Evolutionary conservation across 2,113 vertebrate species (phyloP).

Genomic region (Calypte anna): DNA sequence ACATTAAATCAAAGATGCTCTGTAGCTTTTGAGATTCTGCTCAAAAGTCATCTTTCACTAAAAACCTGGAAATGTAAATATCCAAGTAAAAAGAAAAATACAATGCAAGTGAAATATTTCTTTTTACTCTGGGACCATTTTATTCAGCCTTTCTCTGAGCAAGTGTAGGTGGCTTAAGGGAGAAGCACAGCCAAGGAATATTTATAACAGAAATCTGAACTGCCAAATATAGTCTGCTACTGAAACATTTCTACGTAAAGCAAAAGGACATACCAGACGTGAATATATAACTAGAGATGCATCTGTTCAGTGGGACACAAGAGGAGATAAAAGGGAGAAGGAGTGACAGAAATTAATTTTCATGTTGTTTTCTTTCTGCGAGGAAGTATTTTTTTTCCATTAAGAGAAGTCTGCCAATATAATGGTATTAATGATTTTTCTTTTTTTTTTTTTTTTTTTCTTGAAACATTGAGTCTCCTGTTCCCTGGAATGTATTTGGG

Average conservation of each 20-base stretch:
- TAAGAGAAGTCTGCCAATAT: not conserved
- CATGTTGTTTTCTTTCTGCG: slow-evolving; percentile 27
- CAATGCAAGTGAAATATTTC: rapidly evolving
- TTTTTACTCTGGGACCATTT: not conserved
- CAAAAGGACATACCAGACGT: not conserved
- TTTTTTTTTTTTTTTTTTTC: slow-evolving; percentile 4
- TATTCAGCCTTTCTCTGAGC: not conserved
- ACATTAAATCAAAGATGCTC: not conserved
- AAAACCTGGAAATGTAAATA: not conserved
- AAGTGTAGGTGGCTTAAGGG: not conserved
- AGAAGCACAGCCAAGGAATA: not conserved
- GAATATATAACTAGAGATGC: not conserved
- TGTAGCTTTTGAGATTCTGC: not conserved
- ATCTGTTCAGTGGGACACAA: not conserved
- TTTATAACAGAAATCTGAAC: not conserved
- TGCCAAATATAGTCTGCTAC: not conserved
- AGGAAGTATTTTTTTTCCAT: not conserved
- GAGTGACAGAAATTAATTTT: not conserved
- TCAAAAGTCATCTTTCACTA: not conserved
- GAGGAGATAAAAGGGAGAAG: not conserved
- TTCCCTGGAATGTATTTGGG: slow-evolving; percentile 13
- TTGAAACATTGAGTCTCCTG: not conserved
- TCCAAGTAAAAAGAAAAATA: not conserved
- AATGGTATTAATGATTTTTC: slow-evolving; percentile 18
- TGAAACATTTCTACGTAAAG: not conserved